Evolutionary conservation across 92 coral and sea anemone genomes (phyloP).

Genomic region (Phenganax subtilis): DNA sequence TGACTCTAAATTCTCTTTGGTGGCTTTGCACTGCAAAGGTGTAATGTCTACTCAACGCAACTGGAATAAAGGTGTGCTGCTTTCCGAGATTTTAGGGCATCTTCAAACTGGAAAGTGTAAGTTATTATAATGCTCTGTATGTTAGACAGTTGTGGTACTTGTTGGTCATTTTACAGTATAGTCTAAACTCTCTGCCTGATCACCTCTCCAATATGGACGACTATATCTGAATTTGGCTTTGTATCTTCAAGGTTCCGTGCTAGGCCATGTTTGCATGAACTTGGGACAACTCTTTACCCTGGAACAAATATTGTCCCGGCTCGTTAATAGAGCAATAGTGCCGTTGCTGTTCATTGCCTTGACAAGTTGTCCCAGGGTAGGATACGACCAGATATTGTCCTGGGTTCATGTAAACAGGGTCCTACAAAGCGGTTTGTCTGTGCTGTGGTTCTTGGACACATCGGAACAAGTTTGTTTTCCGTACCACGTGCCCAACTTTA

Average conservation of each 20-base stretch:
- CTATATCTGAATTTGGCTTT: too few relatives aligned
- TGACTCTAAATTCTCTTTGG: neutral
- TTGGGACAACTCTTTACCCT: neutral
- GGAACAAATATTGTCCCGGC: too few relatives aligned
- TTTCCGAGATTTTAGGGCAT: constrained; percentile 24
- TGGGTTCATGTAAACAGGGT: too few relatives aligned
- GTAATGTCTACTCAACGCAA: neutral
- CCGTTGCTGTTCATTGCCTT: too few relatives aligned
- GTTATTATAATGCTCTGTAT: neutral
- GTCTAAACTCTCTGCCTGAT: neutral
- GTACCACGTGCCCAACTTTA: neutral
- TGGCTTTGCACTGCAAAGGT: constrained; percentile 32
- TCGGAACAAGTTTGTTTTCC: neutral
- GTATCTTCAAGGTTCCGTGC: too few relatives aligned
- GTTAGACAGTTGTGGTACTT: neutral
- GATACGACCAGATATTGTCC: too few relatives aligned
- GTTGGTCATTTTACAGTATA: neutral
- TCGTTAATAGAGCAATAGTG: neutral
- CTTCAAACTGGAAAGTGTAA: constrained; percentile 34
- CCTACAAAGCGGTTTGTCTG: too few relatives aligned
- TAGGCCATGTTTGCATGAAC: too few relatives aligned
- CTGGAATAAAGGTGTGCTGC: constrained; percentile 35
- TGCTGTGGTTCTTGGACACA: too few relatives aligned
- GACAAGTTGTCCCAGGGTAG: too few relatives aligned
- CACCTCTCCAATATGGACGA: neutral